Conservation (phyloP, 1,140 invertebrate genomes). For the Drosophila grimshawi region DNA sequence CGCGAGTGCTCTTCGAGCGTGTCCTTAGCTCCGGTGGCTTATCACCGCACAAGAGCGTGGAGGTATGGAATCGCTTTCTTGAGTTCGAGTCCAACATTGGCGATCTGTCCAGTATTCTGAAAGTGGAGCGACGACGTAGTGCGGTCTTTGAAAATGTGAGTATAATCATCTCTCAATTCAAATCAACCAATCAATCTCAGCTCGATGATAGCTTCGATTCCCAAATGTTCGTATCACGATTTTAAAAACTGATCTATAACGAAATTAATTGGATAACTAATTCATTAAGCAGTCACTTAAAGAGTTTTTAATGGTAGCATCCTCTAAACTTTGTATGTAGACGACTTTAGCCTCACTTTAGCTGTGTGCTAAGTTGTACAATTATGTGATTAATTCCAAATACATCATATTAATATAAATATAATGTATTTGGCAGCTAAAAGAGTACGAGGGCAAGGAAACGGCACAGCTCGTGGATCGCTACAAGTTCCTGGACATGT, state of each 20-base stretch:
- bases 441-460: constrained; percentile 98
- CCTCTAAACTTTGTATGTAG: too few relatives aligned
- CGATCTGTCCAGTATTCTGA: constrained; percentile 98
- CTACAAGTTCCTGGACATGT: constrained; percentile 97
- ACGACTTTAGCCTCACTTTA: too few relatives aligned
- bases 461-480: constrained; percentile 97
- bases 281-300: too few relatives aligned
- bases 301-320: too few relatives aligned
- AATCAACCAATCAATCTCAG: too few relatives aligned
- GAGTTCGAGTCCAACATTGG: constrained; percentile 99
- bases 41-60: constrained; percentile 96
- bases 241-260: too few relatives aligned
- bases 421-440: constrained; percentile 87
- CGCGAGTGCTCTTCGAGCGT: constrained; percentile 97
- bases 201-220: too few relatives aligned
- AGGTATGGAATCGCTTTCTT: constrained; percentile 99
- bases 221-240: too few relatives aligned
- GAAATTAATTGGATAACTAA: too few relatives aligned
- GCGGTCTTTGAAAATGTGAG: constrained; percentile 95
- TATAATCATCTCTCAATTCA: constrained; percentile 7
- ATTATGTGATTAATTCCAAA: too few relatives aligned
- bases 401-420: not conserved
- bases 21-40: constrained; percentile 97
- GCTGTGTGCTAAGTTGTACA: too few relatives aligned
- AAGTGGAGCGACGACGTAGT: constrained; percentile 97